A percentile compares a stretch with the other conserved stretches of the same genome.
These are phyloP conservation scores for Carcinoscorpius rotundicauda DNA, from an alignment of 1,140 invertebrate species.

Conservation along the genomic window DNA sequence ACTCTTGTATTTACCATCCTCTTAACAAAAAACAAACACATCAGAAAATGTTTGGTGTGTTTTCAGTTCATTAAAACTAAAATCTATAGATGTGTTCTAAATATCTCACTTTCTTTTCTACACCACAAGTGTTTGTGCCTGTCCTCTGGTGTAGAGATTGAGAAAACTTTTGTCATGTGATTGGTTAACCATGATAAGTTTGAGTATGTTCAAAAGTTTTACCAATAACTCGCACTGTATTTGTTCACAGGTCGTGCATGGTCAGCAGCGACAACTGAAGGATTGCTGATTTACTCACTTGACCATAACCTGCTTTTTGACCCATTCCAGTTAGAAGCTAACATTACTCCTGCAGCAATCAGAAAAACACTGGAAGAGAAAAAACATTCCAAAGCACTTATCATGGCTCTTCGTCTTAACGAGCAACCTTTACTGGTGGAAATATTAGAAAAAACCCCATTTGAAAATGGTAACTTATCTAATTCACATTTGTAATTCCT, in stretches of 20 bases:
- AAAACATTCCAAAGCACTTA: constrained; percentile 58
- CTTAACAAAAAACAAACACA: too few relatives aligned
- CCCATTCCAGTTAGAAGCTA: constrained; percentile 68
- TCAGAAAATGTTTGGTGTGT: too few relatives aligned
- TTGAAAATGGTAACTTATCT: constrained; percentile 48
- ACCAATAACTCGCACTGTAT: constrained; percentile 7
- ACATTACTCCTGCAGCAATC: constrained; percentile 55
- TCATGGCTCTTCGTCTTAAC: constrained; percentile 76
- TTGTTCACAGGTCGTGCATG: constrained; percentile 57
- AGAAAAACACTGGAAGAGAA: constrained; percentile 46
- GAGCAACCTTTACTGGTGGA: constrained; percentile 61
- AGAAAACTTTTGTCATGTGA: not conserved
- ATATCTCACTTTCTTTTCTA: too few relatives aligned
- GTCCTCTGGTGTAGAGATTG: not conserved
- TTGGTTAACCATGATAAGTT: not conserved
- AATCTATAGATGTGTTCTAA: too few relatives aligned
- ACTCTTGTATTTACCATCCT: too few relatives aligned
- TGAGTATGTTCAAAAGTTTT: not conserved
- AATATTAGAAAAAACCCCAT: constrained; percentile 70
- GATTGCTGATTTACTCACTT: constrained; percentile 78
- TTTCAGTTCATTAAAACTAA: too few relatives aligned
- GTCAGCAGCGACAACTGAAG: constrained; percentile 85
- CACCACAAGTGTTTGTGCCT: too few relatives aligned
- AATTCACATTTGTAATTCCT: too few relatives aligned
- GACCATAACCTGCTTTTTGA: constrained; percentile 64